phyloP scores from a whole-genome alignment of 37 sponge, comb jelly and placozoan species.

The Axinella damicornis region DNA sequence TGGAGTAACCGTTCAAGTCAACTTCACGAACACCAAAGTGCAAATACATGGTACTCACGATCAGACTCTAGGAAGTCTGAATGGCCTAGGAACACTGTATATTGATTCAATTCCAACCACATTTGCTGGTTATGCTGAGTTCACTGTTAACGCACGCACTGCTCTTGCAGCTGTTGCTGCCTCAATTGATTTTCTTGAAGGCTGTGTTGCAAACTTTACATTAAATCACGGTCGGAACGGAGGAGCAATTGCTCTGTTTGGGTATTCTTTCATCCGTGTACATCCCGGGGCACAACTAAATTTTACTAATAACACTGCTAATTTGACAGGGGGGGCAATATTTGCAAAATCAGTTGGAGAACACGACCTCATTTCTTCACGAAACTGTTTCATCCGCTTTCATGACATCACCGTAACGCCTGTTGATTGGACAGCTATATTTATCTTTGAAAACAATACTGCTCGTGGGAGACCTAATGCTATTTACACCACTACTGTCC shows the following conservation, averaged over 20 bases:
- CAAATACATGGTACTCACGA: neutral
- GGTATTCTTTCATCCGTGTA: conserved; percentile 30
- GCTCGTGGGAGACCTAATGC: conserved; percentile 9
- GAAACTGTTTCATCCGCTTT: conserved; percentile 64
- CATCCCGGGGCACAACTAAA: neutral
- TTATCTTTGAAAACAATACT: conserved; percentile 46
- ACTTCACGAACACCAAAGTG: conserved; percentile 12
- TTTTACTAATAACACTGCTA: conserved; percentile 51
- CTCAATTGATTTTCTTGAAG: neutral
- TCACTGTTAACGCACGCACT: conserved; percentile 19
- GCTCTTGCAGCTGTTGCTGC: conserved; percentile 27
- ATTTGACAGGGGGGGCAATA: conserved; percentile 60
- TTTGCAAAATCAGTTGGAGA: conserved; percentile 29
- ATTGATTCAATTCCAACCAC: conserved; percentile 27
- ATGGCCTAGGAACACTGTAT: conserved; percentile 50
- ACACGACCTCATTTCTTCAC: conserved; percentile 44
- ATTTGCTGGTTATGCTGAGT: conserved; percentile 12
- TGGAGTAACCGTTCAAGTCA: conserved; percentile 10
- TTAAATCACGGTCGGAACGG: conserved; percentile 39
- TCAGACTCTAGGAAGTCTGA: neutral
- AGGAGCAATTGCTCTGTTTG: conserved; percentile 57
- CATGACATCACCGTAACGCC: neutral
- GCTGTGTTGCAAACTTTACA: conserved; percentile 17
- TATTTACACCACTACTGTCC: conserved; percentile 55
- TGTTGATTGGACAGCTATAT: conserved; percentile 30